A percentile compares a stretch with the other conserved stretches of the same genome.
These are phyloP conservation scores for Drosophila kanapiae DNA, from an alignment of 1,140 invertebrate genomes.

Conservation along the genomic window DNA sequence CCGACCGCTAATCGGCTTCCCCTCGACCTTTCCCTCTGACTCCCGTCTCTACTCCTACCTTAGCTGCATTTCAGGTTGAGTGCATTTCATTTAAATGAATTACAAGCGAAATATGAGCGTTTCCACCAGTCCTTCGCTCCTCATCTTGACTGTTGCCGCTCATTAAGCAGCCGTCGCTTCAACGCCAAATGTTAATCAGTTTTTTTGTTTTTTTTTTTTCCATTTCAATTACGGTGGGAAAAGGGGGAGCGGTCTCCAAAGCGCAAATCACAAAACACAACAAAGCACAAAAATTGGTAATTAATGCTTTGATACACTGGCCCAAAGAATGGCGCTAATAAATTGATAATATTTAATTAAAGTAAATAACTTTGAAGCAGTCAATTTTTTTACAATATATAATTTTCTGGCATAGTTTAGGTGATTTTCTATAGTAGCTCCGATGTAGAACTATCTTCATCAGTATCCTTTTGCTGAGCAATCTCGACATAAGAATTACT, in stretches of 20 bases:
- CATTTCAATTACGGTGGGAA: conserved; percentile 40
- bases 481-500: too few species aligned
- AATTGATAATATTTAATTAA: too few species aligned
- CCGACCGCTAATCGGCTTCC: conserved; percentile 60
- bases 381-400: too few species aligned
- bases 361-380: too few species aligned
- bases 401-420: too few species aligned
- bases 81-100: conserved; percentile 82
- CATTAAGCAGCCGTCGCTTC: conserved; percentile 55
- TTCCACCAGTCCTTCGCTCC: conserved; percentile 2
- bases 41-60: not conserved
- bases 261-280: conserved; percentile 73
- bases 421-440: too few species aligned
- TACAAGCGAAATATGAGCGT: conserved; percentile 76
- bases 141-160: conserved; percentile 32
- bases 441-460: too few species aligned
- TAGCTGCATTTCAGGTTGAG: conserved; percentile 69
- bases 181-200: conserved; percentile 72
- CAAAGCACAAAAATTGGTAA: conserved; percentile 68
- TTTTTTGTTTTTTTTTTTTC: conserved; percentile 42
- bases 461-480: too few species aligned
- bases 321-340: not conserved
- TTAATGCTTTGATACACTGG: conserved; percentile 53
- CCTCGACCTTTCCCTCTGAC: not conserved
- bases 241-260: conserved; percentile 21